Conservation (phyloP, 2,888 invertebrate species). For the Pycnomerus fuliginosus region DNA sequence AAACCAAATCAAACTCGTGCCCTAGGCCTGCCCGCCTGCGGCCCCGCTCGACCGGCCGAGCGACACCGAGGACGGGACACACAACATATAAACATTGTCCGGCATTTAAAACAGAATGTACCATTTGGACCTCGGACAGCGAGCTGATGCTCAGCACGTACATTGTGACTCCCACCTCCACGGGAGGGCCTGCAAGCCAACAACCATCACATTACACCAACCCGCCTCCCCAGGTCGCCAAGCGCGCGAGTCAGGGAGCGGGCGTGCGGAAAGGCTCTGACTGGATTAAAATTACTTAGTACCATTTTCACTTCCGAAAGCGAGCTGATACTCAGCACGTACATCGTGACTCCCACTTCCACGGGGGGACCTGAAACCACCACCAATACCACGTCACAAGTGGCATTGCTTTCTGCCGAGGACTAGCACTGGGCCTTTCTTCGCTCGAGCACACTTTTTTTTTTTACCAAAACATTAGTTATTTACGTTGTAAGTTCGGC, state of each 20-base stretch:
- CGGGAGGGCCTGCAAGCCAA: constrained; percentile 87
- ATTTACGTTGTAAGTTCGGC: too few relatives aligned
- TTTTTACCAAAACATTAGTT: too few relatives aligned
- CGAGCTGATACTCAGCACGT: constrained; percentile 97
- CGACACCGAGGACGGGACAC: constrained; percentile 43
- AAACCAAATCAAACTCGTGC: constrained; percentile 45
- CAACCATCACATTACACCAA: constrained; percentile 41
- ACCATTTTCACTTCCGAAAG: constrained; percentile 99
- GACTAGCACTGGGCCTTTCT: too few relatives aligned
- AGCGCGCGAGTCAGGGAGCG: constrained; percentile 48
- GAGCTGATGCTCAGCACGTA: constrained; percentile 98
- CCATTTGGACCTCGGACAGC: constrained; percentile 98
- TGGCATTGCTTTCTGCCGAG: constrained; percentile 35
- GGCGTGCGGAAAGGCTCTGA: constrained; percentile 39
- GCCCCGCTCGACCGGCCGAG: constrained; percentile 40
- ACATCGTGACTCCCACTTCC: constrained; percentile 97
- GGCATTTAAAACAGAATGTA: constrained; percentile 51
- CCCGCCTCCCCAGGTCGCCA: constrained; percentile 50
- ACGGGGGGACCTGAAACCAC: constrained; percentile 92
- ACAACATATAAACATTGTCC: constrained; percentile 33
- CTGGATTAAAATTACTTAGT: constrained; percentile 42
- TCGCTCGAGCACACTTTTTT: too few relatives aligned
- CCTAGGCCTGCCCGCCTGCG: constrained; percentile 48
- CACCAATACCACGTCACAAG: constrained; percentile 46
- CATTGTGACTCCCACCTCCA: constrained; percentile 96